Evolutionary conservation across 2,888 invertebrate species (phyloP).

Genomic region (Mechanitis messenoides): DNA sequence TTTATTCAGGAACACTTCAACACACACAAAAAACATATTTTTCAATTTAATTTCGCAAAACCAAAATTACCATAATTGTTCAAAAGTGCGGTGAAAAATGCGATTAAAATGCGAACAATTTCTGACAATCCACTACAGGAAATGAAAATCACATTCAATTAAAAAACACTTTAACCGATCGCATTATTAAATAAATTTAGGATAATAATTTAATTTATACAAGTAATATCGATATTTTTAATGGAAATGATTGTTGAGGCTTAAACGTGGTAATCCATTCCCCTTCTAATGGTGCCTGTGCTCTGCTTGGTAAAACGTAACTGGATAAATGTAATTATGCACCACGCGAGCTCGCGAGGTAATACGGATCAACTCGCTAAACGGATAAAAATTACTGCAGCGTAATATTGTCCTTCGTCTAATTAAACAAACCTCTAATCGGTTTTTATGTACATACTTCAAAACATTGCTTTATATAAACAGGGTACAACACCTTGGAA

Average conservation of each 20-base stretch:
- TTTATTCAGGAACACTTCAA: background rate
- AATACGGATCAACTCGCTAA: conserved; percentile 5
- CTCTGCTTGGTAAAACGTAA: conserved; percentile 6
- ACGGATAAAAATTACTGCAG: conserved; percentile 3
- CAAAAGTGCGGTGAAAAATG: too few species aligned
- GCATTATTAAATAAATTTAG: too few species aligned
- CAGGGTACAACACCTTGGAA: background rate
- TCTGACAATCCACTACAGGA: too few species aligned
- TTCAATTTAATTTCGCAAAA: background rate
- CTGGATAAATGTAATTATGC: conserved; percentile 7
- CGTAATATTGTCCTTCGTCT: background rate
- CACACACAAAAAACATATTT: too few species aligned
- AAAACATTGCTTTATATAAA: too few species aligned
- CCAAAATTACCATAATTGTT: too few species aligned
- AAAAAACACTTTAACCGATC: too few species aligned
- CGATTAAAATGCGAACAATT: too few species aligned
- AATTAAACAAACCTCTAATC: background rate
- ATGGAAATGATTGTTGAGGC: background rate
- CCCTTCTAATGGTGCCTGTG: conserved; percentile 7
- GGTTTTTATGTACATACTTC: too few species aligned
- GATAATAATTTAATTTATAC: too few species aligned
- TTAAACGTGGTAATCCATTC: conserved; percentile 8
- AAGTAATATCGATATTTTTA: background rate
- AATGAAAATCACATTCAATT: too few species aligned
- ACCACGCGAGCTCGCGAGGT: background rate